Conservation (phyloP, 2,113 vertebrate species). For the Salvelinus sp. region DNA sequence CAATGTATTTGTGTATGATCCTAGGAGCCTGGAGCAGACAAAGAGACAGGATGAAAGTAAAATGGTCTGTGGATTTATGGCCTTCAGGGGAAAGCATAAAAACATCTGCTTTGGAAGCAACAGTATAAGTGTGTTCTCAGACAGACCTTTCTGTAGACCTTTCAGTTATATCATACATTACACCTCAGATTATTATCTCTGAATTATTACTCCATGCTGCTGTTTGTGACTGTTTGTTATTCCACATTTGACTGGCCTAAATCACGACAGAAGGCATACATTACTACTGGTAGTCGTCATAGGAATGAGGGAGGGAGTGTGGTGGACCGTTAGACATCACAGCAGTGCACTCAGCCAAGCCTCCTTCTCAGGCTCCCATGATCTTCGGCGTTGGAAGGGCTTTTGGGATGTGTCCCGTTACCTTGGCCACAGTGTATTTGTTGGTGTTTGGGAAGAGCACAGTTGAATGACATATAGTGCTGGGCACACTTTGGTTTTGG, state of each 20-base stretch:
- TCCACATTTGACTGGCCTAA: background rate
- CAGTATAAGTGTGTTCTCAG: no score
- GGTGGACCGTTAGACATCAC: background rate
- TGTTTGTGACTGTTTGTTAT: background rate
- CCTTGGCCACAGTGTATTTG: background rate
- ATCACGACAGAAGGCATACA: background rate
- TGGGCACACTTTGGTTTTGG: background rate
- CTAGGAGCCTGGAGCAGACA: background rate
- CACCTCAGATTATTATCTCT: background rate
- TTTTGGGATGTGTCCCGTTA: background rate
- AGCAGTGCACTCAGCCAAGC: background rate
- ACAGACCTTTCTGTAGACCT: background rate
- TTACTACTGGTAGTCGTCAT: background rate
- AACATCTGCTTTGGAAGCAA: no score
- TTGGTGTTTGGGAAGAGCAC: background rate
- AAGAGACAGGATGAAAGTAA: background rate
- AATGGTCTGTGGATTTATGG: background rate
- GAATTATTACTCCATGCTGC: background rate
- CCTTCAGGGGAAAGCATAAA: background rate
- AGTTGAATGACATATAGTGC: background rate
- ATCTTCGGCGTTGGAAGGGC: background rate
- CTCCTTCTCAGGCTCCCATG: background rate
- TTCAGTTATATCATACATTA: background rate
- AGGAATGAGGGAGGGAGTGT: background rate
- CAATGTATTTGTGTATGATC: background rate